Percentiles rank a stretch among this genome's conserved stretches.
phyloP scores from a whole-genome alignment of 1,140 invertebrate genomes.

The Sinella curviseta region DNA sequence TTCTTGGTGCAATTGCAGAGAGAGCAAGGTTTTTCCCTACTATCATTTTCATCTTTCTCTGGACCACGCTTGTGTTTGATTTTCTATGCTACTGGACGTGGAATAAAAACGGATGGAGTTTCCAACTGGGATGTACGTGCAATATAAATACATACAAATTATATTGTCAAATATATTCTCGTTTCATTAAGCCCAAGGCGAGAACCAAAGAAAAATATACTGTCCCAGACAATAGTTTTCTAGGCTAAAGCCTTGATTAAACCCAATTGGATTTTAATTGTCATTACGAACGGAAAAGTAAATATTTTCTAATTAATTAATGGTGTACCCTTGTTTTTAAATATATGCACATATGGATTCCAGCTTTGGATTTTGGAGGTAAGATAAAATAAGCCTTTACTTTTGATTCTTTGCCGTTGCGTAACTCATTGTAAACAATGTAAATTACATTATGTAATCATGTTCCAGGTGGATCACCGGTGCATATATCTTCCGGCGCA shows the following conservation, averaged over 20 bases:
- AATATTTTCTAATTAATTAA: no score
- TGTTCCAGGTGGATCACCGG: neutral
- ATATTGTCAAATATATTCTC: conserved; percentile 2
- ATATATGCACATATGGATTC: no score
- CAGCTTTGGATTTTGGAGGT: conserved; percentile 29
- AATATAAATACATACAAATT: neutral
- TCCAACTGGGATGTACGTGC: conserved; percentile 18
- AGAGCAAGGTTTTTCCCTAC: conserved; percentile 37
- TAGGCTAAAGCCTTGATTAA: no score
- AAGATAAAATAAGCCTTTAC: no score
- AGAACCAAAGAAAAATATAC: no score
- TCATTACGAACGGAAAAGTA: no score
- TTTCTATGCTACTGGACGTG: conserved; percentile 38
- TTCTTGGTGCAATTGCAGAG: conserved; percentile 44
- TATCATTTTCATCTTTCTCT: conserved; percentile 40
- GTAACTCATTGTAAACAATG: no score
- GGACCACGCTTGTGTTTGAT: conserved; percentile 36
- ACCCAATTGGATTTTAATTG: no score
- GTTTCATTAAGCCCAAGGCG: no score
- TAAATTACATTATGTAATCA: no score
- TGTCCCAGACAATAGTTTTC: no score
- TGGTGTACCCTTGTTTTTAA: neutral
- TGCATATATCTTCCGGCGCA: neutral
- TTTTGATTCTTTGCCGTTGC: no score
- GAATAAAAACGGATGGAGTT: conserved; percentile 35